Base-by-base conservation (phyloP, 2,888 invertebrate species). In the Ramazzottius varieornatus region DNA sequence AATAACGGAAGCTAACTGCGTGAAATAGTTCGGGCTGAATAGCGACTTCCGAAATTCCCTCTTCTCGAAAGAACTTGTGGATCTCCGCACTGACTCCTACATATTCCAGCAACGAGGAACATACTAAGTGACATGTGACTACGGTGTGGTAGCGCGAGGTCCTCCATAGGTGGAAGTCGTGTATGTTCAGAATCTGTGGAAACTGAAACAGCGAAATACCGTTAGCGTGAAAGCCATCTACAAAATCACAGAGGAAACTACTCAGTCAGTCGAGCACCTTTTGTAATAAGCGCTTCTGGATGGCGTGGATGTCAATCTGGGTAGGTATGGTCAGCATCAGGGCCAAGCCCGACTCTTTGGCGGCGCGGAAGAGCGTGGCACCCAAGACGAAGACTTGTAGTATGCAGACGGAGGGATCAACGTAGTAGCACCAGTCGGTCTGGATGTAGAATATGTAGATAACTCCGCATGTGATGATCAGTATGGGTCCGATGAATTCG, bases 151-250 rank as follows among this genome's bases (percentile, higher is more conserved):
- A 82, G 0, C 85, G 82, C 1, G 86, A 86, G 68, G 90, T 77
- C 70, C 88, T 86, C 89, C 90, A 90, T 32, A 90, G 84, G 73
- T 90, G 90, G 54, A 90, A 80, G 76, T 90, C 89, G 72, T 90
- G 90, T 32, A 89, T 84, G 71, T 83, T 84, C 0, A 83, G 77
- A 66, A 86, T 83, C 67, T 82, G 83, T 0, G 84, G 83, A 73
- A 86, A 86, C 68, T 70, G 65, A n/a, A 66, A 68, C 13, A 40
- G 29, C 54, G 65, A 33, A n/a, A 33, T 33, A 13, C 20, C 13
- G 4, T 32, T 64, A 33, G 24, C 16, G 16, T 16, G 13, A 63
- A 63, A n/a, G 24, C 32, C 32, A 64, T 64, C 20, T 64, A 64
- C n/a, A 64, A 8, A 13, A 20, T 40, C 40, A 40, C 20, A 40